These are phyloP conservation scores for Eupristina koningsbergeri DNA, from an alignment of 1,140 invertebrate genomes.

Conservation along the genomic window DNA sequence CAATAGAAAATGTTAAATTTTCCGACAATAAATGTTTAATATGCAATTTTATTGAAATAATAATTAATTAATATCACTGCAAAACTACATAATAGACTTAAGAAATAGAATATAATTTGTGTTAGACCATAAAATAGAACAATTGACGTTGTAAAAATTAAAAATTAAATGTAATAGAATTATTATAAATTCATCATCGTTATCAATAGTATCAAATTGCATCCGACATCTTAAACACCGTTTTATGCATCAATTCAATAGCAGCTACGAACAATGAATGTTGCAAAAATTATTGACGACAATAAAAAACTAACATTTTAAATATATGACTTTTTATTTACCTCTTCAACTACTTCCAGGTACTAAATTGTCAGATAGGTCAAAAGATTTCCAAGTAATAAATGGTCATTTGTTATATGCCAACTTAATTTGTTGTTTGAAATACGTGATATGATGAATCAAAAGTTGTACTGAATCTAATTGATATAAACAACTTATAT, in stretches of 20 bases:
- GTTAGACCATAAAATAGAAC: too few species aligned
- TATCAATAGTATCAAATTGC: not conserved
- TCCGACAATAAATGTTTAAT: not conserved
- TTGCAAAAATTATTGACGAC: not conserved
- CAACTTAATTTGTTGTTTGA: not conserved
- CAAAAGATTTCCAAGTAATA: not conserved
- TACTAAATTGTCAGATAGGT: not conserved
- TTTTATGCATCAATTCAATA: not conserved
- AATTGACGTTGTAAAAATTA: too few species aligned
- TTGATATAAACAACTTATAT: not conserved
- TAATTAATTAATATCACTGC: not conserved
- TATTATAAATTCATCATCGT: not conserved
- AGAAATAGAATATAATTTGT: too few species aligned
- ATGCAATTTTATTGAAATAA: not conserved
- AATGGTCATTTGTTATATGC: not conserved
- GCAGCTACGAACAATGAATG: not conserved
- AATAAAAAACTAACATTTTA: not conserved
- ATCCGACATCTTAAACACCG: not conserved
- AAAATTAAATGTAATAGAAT: too few species aligned
- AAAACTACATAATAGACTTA: too few species aligned
- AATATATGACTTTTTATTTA: not conserved
- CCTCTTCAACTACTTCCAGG: not conserved
- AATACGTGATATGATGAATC: not conserved
- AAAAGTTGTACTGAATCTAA: not conserved
- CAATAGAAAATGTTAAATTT: not conserved